Base-by-base conservation (phyloP, 2,888 invertebrate species). In the Diplazon laetatorius region DNA sequence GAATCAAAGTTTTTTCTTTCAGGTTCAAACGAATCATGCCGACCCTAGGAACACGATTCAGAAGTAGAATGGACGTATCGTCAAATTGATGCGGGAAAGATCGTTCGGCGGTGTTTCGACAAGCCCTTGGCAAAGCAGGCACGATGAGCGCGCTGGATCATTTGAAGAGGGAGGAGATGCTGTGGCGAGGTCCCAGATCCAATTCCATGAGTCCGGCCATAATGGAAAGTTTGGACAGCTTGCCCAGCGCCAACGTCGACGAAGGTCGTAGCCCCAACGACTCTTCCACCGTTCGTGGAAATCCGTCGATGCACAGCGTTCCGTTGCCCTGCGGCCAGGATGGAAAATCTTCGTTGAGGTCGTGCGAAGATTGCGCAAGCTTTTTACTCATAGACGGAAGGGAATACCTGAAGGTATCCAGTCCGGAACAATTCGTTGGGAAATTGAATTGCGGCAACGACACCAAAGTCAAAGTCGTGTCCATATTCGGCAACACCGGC, bases 401-500 rank as follows among this genome's bases (percentile, higher is more conserved):
- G 80, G 95, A 95, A 89, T 91, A 92, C 80, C 87, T 95, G 10
- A 92, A 92, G 85, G 93, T 95, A 6, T 89, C 92, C 4, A 93
- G 91, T 44, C 91, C 92, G 1, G 93, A 93, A 78, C 89, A 93
- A 85, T 93, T 95, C 87, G 86, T 92, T 9, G 88, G 90, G 39
- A 90, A 90, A 69, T 86, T 94, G 22, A 91, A 91, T 59, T 93
- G 93, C 68, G 91, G 92, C 50, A 91, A 89, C 55, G 91, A 92
- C 30, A 89, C 91, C 12, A 94, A 93, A 89, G 93, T 96, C 12
- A 96, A 96, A 91, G 96, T 96, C 14, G 93, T 96, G 0, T 95
- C 96, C 10, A 95, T 97, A 86, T 96, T 96, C 91, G 97, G 97
- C 1, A 96, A 96, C 86, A 95, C 96, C 0, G 96, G 96, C 0